phyloP scores from a whole-genome alignment of 2,888 invertebrate species.

The Acanthosepion esculentum region DNA sequence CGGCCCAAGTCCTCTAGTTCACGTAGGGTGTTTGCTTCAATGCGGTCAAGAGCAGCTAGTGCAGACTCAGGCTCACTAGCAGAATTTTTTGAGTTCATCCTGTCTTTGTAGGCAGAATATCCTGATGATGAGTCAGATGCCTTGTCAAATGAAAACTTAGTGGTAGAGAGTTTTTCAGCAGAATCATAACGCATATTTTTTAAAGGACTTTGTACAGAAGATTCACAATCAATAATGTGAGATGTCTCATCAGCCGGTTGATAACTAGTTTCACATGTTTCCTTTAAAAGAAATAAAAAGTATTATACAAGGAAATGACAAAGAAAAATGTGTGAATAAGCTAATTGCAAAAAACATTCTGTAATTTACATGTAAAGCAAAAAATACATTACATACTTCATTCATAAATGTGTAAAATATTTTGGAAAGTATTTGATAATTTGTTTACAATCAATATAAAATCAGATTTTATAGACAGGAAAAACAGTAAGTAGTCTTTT shows the following conservation, averaged over 20 bases:
- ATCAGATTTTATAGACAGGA: neutral
- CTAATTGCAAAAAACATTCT: neutral
- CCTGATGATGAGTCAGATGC: conserved; percentile 35
- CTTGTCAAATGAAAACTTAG: conserved; percentile 44
- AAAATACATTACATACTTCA: neutral
- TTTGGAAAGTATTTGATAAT: neutral
- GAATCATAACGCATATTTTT: conserved; percentile 47
- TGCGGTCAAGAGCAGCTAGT: conserved; percentile 46
- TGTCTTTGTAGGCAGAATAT: conserved; percentile 46
- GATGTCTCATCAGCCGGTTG: conserved; percentile 14
- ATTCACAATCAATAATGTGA: conserved; percentile 40
- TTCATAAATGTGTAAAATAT: neutral
- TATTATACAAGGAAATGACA: neutral
- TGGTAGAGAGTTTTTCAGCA: conserved; percentile 39
- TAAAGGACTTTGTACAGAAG: conserved; percentile 40
- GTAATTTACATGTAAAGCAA: neutral
- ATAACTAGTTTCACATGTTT: neutral
- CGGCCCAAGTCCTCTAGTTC: conserved; percentile 43
- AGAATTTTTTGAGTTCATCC: conserved; percentile 37
- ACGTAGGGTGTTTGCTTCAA: conserved; percentile 39
- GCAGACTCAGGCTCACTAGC: conserved; percentile 37
- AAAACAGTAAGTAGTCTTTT: neutral
- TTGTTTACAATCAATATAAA: neutral
- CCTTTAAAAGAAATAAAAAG: neutral
- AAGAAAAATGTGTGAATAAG: neutral